Conservation (phyloP, 2,888 invertebrate genomes). For the Rhaphigaster nebulosa region DNA sequence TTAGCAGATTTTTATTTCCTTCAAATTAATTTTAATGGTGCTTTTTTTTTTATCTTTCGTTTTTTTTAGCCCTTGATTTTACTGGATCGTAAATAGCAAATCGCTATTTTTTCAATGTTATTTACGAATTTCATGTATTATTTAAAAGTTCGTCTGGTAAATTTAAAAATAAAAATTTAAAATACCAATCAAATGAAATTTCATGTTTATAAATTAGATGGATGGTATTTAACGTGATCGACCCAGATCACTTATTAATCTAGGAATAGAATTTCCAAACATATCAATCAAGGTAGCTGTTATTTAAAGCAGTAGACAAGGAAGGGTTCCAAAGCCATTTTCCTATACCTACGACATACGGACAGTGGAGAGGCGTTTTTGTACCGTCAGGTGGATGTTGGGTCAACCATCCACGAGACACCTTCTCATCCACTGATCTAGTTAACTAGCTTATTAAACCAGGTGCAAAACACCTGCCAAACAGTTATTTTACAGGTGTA, state of each 20-base stretch:
- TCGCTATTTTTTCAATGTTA: too few species aligned
- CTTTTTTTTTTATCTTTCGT: too few species aligned
- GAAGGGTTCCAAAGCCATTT: not conserved
- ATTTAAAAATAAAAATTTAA: too few species aligned
- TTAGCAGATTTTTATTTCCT: too few species aligned
- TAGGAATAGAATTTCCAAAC: not conserved
- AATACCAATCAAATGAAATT: too few species aligned
- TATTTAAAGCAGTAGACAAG: not conserved
- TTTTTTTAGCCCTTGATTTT: too few species aligned
- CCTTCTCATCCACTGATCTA: not conserved
- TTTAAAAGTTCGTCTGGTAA: too few species aligned
- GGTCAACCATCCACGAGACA: not conserved
- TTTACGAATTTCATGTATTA: too few species aligned
- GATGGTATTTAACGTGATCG: not conserved
- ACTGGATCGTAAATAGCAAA: too few species aligned
- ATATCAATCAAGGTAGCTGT: not conserved
- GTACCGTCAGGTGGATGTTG: constrained; percentile 45
- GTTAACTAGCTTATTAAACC: not conserved
- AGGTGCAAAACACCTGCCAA: constrained; percentile 27
- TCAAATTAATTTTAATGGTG: too few species aligned
- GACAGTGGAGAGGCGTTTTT: constrained; percentile 27
- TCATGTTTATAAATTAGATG: too few species aligned
- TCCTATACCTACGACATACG: constrained; percentile 1
- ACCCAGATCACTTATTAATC: not conserved
- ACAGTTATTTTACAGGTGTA: not conserved